Conservation (phyloP, 2,113 vertebrate species). For the Clarias gariepinus region DNA sequence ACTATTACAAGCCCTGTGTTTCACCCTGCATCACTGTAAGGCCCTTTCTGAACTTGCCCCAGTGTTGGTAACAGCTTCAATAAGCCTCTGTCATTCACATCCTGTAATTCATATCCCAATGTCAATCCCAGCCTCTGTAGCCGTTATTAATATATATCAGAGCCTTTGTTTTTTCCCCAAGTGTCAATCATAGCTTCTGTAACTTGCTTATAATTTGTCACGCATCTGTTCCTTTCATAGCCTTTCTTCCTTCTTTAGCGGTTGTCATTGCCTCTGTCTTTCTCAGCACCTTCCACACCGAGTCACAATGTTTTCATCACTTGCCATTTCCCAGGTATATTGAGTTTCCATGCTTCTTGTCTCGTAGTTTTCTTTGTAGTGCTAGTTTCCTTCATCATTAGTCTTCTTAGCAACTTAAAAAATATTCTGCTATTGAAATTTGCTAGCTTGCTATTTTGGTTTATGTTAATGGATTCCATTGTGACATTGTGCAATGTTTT, state of each 20-base stretch:
- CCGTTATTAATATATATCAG: not conserved
- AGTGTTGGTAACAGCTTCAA: too few species aligned
- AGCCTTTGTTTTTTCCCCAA: not conserved
- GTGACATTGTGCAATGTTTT: not conserved
- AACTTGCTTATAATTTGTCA: not conserved
- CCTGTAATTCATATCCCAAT: not conserved
- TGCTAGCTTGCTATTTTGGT: not conserved
- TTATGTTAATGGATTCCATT: not conserved
- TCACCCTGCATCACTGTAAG: not conserved
- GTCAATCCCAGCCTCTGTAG: not conserved
- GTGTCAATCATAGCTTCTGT: not conserved
- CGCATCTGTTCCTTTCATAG: not conserved
- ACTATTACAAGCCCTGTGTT: too few species aligned
- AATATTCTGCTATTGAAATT: not conserved
- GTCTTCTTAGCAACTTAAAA: not conserved
- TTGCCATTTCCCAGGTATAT: not conserved
- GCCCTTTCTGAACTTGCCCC: not conserved
- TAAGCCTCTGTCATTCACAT: too few species aligned
- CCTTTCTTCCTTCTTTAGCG: not conserved
- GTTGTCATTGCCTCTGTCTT: not conserved
- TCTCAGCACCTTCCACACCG: not conserved
- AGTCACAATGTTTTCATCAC: slow-evolving; percentile 8
- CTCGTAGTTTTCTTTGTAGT: not conserved
- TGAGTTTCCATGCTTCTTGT: not conserved
- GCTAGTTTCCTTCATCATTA: not conserved